A percentile compares a stretch with the other conserved stretches of the same genome.
Evolutionary conservation across 1,140 invertebrate genomes (phyloP).

Genomic region (Chironomus striatipennis): DNA sequence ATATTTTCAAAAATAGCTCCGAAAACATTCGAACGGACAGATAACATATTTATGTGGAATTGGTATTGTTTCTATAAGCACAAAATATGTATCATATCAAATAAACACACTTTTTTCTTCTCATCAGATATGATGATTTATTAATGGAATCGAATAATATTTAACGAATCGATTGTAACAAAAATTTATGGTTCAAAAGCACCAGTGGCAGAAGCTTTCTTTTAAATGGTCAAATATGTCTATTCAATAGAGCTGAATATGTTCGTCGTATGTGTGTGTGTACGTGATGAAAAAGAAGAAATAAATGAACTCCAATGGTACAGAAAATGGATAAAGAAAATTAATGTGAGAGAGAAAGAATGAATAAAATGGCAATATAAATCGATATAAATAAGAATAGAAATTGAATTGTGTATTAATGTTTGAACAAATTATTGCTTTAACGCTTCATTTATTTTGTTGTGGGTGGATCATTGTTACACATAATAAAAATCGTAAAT

Average conservation of each 20-base stretch:
- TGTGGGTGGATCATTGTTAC: not conserved
- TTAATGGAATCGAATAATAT: not conserved
- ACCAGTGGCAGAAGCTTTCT: not conserved
- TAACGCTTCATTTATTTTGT: not conserved
- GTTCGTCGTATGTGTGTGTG: too few species aligned
- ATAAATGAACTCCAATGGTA: too few species aligned
- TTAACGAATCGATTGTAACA: not conserved
- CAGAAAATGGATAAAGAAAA: too few species aligned
- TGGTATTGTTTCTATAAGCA: too few species aligned
- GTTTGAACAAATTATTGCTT: slow-evolving; percentile 14
- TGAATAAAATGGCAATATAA: not conserved
- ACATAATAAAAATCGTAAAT: not conserved
- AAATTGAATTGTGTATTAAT: not conserved
- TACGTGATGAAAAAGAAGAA: too few species aligned
- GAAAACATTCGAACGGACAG: too few species aligned
- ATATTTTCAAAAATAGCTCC: too few species aligned
- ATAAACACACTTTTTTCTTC: too few species aligned
- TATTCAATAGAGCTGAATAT: too few species aligned
- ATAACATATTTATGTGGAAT: too few species aligned
- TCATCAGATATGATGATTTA: not conserved
- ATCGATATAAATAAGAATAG: slow-evolving; percentile 7
- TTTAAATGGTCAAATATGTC: not conserved
- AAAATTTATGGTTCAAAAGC: not conserved
- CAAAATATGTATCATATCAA: too few species aligned
- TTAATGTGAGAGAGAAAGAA: too few species aligned